phyloP scores from a whole-genome alignment of 2,113 vertebrate genomes.

The Ovis canadensis region DNA sequence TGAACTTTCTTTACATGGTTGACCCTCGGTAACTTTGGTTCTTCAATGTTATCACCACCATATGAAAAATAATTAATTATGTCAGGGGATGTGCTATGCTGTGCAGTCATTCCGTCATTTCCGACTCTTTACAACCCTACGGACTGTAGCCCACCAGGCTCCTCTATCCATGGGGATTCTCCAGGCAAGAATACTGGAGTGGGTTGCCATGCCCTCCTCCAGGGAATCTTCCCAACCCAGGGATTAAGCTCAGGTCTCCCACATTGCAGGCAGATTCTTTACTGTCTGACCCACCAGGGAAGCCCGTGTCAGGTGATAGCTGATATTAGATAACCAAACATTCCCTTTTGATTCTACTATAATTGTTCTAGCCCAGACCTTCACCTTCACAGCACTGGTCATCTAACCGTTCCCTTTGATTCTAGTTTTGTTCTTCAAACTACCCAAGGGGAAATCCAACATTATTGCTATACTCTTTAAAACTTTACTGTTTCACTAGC shows the following conservation, averaged over 20 bases:
- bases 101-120: not conserved
- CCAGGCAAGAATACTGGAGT: not conserved
- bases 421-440: not conserved
- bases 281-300: not conserved
- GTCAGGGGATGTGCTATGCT: not conserved
- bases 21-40: not conserved
- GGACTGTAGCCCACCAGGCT: not conserved
- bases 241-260: not conserved
- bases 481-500: not conserved
- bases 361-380: not conserved
- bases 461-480: not conserved
- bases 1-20: not conserved
- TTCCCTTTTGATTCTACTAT: not conserved
- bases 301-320: not conserved
- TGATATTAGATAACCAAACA: not conserved
- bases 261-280: not conserved
- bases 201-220: not conserved
- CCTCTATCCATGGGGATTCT: not conserved
- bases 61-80: not conserved
- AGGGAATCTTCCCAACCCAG: not conserved
- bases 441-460: not conserved
- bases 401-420: not conserved
- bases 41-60: not conserved
- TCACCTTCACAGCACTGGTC: not conserved
- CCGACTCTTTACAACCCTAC: not conserved